Percentiles rank a stretch among this genome's conserved stretches.
phyloP scores from a whole-genome alignment of 1,140 invertebrate genomes.

The Solen grandis region DNA sequence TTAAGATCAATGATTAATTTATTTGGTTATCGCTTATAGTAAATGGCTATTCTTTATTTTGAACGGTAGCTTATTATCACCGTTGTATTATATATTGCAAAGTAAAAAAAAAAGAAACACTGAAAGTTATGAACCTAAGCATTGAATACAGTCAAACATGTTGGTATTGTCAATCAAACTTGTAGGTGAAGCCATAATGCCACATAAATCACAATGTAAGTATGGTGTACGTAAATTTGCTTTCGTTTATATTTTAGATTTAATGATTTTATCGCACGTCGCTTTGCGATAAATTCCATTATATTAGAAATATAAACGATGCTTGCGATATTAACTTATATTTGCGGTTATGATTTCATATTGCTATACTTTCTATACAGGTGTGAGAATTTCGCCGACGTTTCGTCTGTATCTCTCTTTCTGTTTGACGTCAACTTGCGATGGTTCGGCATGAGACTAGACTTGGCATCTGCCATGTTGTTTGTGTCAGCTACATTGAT shows the following conservation, averaged over 20 bases:
- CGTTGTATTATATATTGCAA: no score
- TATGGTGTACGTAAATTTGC: neutral
- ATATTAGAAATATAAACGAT: neutral
- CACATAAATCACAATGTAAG: neutral
- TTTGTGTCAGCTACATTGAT: slow-evolving; percentile 82
- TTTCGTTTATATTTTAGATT: neutral
- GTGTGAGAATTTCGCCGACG: slow-evolving; percentile 83
- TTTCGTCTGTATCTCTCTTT: slow-evolving; percentile 81
- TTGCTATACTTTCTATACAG: slow-evolving; percentile 68
- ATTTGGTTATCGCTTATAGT: no score
- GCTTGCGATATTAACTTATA: no score
- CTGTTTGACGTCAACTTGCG: slow-evolving; percentile 84
- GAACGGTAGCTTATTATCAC: no score
- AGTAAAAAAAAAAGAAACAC: no score
- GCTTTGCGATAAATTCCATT: neutral
- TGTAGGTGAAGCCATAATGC: neutral
- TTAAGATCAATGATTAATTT: no score
- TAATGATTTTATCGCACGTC: neutral
- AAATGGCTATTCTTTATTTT: no score
- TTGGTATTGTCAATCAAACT: no score
- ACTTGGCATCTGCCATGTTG: slow-evolving; percentile 80
- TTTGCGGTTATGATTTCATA: neutral
- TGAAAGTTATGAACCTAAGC: no score
- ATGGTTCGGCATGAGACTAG: slow-evolving; percentile 86
- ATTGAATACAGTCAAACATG: no score